Percentiles rank a stretch among this genome's conserved stretches.
These are phyloP conservation scores for Dicrostonyx torquatus DNA, from an alignment of 2,797 vertebrate species.

Conservation along the genomic window DNA sequence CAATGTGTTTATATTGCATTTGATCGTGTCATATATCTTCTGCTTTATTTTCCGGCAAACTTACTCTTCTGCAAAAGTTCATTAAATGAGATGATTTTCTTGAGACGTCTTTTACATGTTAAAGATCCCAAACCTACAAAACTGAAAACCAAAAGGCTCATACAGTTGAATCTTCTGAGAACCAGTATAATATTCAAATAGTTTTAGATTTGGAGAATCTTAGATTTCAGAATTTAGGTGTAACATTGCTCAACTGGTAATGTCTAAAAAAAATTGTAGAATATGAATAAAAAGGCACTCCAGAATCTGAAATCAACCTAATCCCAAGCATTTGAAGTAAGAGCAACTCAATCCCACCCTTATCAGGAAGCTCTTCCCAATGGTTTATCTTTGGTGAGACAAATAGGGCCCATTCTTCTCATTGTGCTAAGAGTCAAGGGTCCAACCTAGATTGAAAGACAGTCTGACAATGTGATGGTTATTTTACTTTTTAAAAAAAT, in stretches of 20 bases:
- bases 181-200: not conserved
- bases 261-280: not conserved
- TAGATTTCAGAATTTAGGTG: not conserved
- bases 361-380: not conserved
- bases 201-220: not conserved
- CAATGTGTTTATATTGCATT: not conserved
- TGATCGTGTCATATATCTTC: not conserved
- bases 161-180: not conserved
- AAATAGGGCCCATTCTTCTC: not conserved
- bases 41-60: not conserved
- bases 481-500: not conserved
- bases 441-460: not conserved
- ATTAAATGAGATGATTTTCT: not conserved
- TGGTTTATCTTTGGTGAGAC: not conserved
- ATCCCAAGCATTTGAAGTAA: not conserved
- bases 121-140: not conserved
- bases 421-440: not conserved
- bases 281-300: not conserved
- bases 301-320: not conserved
- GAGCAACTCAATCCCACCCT: fast-evolving
- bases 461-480: not conserved
- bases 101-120: not conserved
- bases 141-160: not conserved
- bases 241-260: not conserved
- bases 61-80: not conserved